Evolutionary conservation across 2,888 invertebrate species (phyloP).

Genomic region (Steinernema carpocapsae): DNA sequence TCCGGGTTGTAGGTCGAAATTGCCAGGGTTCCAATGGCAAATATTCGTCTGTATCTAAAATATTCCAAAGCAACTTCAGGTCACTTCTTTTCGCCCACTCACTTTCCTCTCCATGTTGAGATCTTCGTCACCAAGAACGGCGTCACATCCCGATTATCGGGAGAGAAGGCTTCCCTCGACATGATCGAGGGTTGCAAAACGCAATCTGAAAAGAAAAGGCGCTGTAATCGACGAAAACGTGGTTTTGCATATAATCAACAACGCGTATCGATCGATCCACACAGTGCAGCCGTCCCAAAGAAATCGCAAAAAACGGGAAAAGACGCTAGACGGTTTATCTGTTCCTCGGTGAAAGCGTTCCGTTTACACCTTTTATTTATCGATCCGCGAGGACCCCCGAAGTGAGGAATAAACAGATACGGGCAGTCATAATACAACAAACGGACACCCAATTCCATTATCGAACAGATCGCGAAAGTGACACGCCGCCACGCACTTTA

Average conservation of each 20-base stretch:
- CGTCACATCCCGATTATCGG: constrained; percentile 92
- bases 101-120: constrained; percentile 92
- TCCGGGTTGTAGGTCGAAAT: constrained; percentile 96
- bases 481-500: background rate
- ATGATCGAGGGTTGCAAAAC: background rate
- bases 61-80: background rate
- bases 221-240: background rate
- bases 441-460: background rate
- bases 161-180: constrained; percentile 71
- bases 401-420: constrained; percentile 18
- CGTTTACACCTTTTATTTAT: background rate
- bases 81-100: constrained; percentile 36
- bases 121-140: constrained; percentile 97
- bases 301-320: background rate
- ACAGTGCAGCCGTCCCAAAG: background rate
- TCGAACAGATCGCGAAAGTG: background rate
- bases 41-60: constrained; percentile 87
- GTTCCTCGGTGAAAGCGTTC: background rate
- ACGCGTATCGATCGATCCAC: background rate
- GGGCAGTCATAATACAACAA: constrained; percentile 8
- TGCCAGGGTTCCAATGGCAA: constrained; percentile 91
- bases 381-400: background rate
- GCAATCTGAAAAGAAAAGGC: background rate
- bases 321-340: background rate
- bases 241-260: background rate